Evolutionary conservation across 2,113 vertebrate species (phyloP).

Genomic region (Charadrius vociferus): DNA sequence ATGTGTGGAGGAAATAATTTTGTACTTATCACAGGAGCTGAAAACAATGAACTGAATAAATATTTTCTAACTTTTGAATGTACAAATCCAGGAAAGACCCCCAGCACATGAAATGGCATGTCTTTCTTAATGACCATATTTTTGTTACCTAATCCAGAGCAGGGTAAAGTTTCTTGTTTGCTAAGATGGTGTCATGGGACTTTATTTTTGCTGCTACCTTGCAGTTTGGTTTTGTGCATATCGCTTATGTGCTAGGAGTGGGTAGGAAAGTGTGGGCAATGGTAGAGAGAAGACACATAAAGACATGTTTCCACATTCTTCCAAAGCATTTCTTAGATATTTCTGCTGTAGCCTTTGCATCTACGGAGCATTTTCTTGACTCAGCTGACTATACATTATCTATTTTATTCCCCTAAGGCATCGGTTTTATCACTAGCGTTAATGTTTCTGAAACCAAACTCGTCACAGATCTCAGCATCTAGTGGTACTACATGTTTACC

Average conservation of each 20-base stretch:
- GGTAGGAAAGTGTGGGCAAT: not conserved
- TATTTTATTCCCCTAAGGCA: not conserved
- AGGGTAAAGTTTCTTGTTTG: not conserved
- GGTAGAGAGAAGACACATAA: not conserved
- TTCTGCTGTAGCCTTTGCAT: not conserved
- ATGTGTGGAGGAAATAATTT: not conserved
- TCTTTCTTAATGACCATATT: not conserved
- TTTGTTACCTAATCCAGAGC: not conserved
- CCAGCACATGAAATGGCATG: not conserved
- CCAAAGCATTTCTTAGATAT: not conserved
- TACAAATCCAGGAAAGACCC: not conserved
- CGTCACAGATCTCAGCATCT: not conserved
- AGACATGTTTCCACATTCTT: not conserved
- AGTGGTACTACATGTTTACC: not conserved
- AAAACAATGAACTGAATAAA: not conserved
- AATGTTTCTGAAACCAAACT: not conserved
- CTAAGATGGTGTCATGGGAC: not conserved
- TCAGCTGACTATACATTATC: not conserved
- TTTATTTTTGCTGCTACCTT: not conserved
- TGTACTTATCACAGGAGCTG: not conserved
- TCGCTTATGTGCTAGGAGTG: not conserved
- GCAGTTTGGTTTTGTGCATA: not conserved
- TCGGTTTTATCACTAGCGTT: not conserved
- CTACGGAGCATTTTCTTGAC: not conserved
- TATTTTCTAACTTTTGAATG: not conserved